These are phyloP conservation scores for Catocala sponsa DNA, from an alignment of 2,888 invertebrate species.

Conservation along the genomic window DNA sequence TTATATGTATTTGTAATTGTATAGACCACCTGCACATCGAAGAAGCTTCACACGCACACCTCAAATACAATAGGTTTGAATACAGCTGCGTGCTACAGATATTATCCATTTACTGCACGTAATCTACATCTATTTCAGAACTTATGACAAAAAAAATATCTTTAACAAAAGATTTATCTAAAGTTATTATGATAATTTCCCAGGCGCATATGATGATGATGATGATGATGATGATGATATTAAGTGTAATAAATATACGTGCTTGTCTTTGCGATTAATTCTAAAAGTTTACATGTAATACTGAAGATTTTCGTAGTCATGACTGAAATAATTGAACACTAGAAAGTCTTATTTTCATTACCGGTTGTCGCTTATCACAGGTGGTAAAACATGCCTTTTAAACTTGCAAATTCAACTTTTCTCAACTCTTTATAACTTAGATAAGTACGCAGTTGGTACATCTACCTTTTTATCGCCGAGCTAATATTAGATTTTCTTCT, in stretches of 20 bases:
- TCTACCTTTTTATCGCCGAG: conserved; percentile 24
- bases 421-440: conserved; percentile 48
- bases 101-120: conserved; percentile 1
- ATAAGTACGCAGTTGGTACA: conserved; percentile 42
- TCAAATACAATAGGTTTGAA: not conserved
- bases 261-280: not conserved
- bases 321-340: conserved; percentile 16
- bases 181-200: not conserved
- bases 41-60: not conserved
- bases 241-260: not conserved
- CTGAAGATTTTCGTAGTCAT: conserved; percentile 8
- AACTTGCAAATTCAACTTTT: conserved; percentile 51
- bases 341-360: conserved; percentile 27
- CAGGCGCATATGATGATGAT: no score
- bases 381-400: conserved; percentile 49
- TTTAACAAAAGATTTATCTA: not conserved
- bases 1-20: conserved; percentile 5
- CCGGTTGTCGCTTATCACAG: conserved; percentile 47
- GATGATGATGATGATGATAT: no score
- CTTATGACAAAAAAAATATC: conserved; percentile 1
- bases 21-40: not conserved
- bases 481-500: conserved; percentile 18
- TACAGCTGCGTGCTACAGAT: not conserved
- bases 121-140: conserved; percentile 5
- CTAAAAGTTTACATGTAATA: conserved; percentile 14